These are phyloP conservation scores for Fabriciana adippe DNA, from an alignment of 2,888 invertebrate species.

Conservation along the genomic window DNA sequence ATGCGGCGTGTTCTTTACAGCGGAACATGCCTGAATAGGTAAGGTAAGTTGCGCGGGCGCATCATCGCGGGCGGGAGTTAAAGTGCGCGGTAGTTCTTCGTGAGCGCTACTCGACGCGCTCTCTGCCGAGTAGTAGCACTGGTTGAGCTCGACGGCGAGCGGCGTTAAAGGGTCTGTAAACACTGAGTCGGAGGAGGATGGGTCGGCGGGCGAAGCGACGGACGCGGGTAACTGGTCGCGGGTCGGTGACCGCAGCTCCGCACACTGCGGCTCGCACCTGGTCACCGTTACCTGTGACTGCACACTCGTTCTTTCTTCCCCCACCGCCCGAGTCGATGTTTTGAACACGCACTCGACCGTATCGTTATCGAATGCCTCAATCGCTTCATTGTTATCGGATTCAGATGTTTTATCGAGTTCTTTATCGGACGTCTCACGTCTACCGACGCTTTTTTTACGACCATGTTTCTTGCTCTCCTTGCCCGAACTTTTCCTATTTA, in stretches of 20 bases:
- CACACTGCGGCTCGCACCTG: constrained; percentile 63
- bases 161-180: constrained; percentile 88
- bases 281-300: constrained; percentile 75
- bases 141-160: constrained; percentile 84
- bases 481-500: constrained; percentile 71
- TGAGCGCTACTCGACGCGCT: constrained; percentile 71
- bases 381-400: constrained; percentile 74
- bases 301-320: constrained; percentile 60
- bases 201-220: constrained; percentile 74
- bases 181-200: constrained; percentile 87
- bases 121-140: constrained; percentile 84
- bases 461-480: constrained; percentile 72
- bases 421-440: constrained; percentile 64
- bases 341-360: constrained; percentile 74
- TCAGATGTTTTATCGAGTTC: constrained; percentile 76
- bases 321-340: constrained; percentile 59
- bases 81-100: constrained; percentile 64
- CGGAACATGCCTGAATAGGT: constrained; percentile 33
- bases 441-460: constrained; percentile 67
- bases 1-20: constrained; percentile 64
- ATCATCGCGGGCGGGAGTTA: constrained; percentile 50
- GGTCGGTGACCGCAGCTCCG: constrained; percentile 74
- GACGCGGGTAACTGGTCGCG: constrained; percentile 61
- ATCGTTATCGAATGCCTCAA: constrained; percentile 75
- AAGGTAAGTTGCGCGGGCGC: constrained; percentile 44